phyloP scores from a whole-genome alignment of 2,797 vertebrate species.

The Enteromius treurensis region DNA sequence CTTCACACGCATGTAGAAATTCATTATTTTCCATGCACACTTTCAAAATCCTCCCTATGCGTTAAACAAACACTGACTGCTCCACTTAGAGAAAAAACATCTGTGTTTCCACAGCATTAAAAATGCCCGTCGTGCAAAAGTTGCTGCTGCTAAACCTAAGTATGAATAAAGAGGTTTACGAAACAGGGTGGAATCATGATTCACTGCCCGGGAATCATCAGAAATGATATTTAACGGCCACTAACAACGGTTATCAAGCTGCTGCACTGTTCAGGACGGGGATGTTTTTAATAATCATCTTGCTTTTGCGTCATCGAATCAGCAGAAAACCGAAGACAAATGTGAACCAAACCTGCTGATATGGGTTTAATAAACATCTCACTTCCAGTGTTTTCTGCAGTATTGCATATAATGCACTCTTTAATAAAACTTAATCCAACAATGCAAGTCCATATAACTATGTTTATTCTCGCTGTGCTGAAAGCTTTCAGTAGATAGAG shows the following conservation, averaged over 20 bases:
- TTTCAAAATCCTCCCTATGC: neutral
- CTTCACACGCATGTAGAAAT: neutral
- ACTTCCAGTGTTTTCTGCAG: neutral
- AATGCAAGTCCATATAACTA: slow-evolving; percentile 1
- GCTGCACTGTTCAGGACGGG: neutral
- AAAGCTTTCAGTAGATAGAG: slow-evolving; percentile 40
- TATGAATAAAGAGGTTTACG: neutral
- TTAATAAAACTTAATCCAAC: slow-evolving; percentile 13
- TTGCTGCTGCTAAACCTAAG: neutral
- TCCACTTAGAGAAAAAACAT: neutral
- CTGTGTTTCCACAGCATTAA: neutral
- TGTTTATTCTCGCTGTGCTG: slow-evolving; percentile 44
- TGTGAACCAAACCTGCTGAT: neutral
- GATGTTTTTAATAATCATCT: slow-evolving; percentile 24
- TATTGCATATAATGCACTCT: neutral
- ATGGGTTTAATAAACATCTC: neutral
- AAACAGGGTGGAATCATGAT: slow-evolving; percentile 11
- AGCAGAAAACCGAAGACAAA: neutral
- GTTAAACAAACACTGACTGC: neutral
- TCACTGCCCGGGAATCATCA: slow-evolving; percentile 12
- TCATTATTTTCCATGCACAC: neutral
- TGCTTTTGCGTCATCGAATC: neutral
- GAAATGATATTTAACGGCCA: neutral
- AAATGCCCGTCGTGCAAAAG: neutral
- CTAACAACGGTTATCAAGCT: slow-evolving; percentile 30